A percentile compares a stretch with the other conserved stretches of the same genome.
Conservation (phyloP, 2,888 invertebrate genomes). For the Callinectes sapidus region DNA sequence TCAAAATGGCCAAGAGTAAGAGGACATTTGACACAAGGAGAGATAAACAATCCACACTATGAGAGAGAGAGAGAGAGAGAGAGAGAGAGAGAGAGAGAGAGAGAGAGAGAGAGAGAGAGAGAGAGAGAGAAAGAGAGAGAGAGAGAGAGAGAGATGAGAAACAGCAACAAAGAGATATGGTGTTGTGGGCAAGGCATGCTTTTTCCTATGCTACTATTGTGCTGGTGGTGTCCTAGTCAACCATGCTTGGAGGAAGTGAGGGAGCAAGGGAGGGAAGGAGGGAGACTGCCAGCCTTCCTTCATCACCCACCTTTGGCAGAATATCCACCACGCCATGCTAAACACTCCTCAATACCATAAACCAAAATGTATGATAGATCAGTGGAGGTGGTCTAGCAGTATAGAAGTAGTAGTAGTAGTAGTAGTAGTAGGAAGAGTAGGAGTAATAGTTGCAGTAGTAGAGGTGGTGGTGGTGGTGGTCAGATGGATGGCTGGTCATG, state of each 20-base stretch:
- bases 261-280: conserved; percentile 18
- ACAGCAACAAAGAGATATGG: background rate
- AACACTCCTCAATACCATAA: conserved; percentile 16
- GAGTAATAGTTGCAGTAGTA: background rate
- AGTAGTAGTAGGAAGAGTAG: background rate
- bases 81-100: background rate
- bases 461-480: background rate
- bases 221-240: conserved; percentile 7
- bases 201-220: background rate
- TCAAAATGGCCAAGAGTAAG: background rate
- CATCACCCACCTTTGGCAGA: conserved; percentile 29
- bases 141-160: background rate
- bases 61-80: background rate
- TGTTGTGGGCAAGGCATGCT: background rate
- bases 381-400: background rate
- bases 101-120: background rate
- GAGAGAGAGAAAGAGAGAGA: background rate
- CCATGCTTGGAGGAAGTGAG: conserved; percentile 29
- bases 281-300: conserved; percentile 20
- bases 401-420: background rate
- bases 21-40: background rate
- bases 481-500: background rate
- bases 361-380: background rate
- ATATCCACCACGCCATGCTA: conserved; percentile 33
- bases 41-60: too few species aligned